Conservation (phyloP, 2,113 vertebrate genomes). For the Phaethon lepturus region DNA sequence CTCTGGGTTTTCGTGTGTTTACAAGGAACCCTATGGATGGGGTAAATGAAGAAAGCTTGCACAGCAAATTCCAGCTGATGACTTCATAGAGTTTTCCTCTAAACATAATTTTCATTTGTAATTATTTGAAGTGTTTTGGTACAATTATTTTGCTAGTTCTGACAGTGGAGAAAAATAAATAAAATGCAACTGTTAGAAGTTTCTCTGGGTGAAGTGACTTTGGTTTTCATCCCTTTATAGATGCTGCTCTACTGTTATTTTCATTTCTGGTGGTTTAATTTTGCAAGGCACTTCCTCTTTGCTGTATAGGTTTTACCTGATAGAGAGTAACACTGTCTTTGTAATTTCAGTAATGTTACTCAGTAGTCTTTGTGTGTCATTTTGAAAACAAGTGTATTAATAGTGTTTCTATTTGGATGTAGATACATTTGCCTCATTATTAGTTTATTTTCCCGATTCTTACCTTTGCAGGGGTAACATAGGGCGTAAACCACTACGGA, state of each 20-base stretch:
- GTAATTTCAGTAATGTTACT: not conserved
- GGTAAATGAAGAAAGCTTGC: not conserved
- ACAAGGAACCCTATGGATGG: not conserved
- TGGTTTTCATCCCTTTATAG: not conserved
- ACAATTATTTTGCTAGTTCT: not conserved
- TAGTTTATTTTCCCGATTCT: not conserved
- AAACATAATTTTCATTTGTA: not conserved
- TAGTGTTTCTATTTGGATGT: not conserved
- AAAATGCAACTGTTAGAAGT: not conserved
- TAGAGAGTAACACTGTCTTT: not conserved
- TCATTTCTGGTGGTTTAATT: not conserved
- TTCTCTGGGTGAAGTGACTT: not conserved
- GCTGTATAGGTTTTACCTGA: not conserved
- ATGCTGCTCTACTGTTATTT: not conserved
- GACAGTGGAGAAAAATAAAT: not conserved
- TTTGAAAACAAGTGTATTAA: not conserved
- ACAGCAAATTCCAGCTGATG: not conserved
- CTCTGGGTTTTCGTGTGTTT: constrained; percentile 7
- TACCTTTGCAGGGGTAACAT: not conserved
- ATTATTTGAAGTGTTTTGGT: not conserved
- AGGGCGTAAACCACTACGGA: not conserved
- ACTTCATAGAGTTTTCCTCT: not conserved
- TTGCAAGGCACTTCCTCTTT: not conserved
- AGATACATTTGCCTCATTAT: not conserved
- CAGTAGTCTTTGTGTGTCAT: not conserved